phyloP scores from a whole-genome alignment of 2,113 vertebrate species.

The Callipepla californica region DNA sequence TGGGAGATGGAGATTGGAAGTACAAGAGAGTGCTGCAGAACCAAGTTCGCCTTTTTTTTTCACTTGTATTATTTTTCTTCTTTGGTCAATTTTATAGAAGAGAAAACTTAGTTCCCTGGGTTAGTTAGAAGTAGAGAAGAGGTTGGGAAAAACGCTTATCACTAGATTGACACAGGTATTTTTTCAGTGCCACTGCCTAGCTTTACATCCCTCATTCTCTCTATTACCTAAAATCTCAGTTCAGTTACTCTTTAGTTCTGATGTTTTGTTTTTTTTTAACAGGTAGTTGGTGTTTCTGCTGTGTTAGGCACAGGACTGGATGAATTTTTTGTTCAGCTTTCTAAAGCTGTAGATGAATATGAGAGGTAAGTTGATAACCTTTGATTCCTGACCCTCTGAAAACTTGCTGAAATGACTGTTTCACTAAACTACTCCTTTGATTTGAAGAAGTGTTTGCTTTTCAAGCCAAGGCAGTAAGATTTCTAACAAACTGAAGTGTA shows the following conservation, averaged over 20 bases:
- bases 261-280: conserved; percentile 21
- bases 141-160: not conserved
- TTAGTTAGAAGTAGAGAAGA: not conserved
- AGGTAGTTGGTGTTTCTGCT: conserved; percentile 96
- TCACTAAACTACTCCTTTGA: not conserved
- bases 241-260: not conserved
- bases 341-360: conserved; percentile 91
- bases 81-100: not conserved
- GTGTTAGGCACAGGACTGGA: conserved; percentile 91
- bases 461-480: not conserved
- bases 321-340: conserved; percentile 88
- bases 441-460: not conserved
- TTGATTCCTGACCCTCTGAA: not conserved
- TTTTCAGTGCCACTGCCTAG: not conserved
- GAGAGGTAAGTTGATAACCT: conserved; percentile 83
- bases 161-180: not conserved
- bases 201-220: not conserved
- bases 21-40: not conserved
- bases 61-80: not conserved
- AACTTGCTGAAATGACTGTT: not conserved
- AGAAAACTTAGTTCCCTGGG: not conserved
- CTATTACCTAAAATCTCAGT: not conserved
- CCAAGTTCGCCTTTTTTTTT: not conserved
- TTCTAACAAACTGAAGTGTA: not conserved
- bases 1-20: not conserved